Base-by-base conservation (phyloP, 2,113 vertebrate species). In the Cynoglossus semilaevis region DNA sequence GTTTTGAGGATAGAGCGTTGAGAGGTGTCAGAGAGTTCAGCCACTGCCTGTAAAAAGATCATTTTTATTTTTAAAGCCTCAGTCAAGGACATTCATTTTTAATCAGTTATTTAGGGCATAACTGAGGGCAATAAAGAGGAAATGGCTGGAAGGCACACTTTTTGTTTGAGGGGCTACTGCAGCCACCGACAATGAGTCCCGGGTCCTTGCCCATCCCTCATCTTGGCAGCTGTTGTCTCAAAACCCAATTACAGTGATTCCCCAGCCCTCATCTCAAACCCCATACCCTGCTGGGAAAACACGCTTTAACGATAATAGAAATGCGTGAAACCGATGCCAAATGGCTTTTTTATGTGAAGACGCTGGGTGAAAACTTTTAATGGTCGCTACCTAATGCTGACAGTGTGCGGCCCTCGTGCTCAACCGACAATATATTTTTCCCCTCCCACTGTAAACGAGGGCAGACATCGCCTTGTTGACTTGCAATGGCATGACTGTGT, bases 271-370 rank as follows among this genome's bases (percentile, higher is more conserved):
- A 6, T 82, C 74, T 81, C 58, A 60, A 73, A 74, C 58, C 22
- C 34, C 49, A 5, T 47, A 44, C 42, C 67, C 81, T 76, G 81
- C 80, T 72, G 78, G 83, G 70, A 83, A 82, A 80, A 68, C 57
- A 38, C 41, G 57, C 77, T 55, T 70, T 74, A 71, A 60, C 49
- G 29, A 46, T 71, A 61, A 76, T 50, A 66, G 51, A 60, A 67
- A 71, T 57, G 51, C 62, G 42, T 67, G 53, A 72, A 81, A 55
- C 36, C 15, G 1, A 61, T 63, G 72, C 74, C 64, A 78, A 85
- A 82, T 74, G 64, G 58, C 34, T 51, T 67, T 84, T 89, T 87
- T 87, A 87, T 63, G 66, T 72, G 74, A 84, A 83, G 70, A 53
- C 46, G 17, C 76, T 73, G 46, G 29, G 29, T 58, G 65, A 76